phyloP scores from a whole-genome alignment of 2,888 invertebrate genomes.

The Carcina quercana region DNA sequence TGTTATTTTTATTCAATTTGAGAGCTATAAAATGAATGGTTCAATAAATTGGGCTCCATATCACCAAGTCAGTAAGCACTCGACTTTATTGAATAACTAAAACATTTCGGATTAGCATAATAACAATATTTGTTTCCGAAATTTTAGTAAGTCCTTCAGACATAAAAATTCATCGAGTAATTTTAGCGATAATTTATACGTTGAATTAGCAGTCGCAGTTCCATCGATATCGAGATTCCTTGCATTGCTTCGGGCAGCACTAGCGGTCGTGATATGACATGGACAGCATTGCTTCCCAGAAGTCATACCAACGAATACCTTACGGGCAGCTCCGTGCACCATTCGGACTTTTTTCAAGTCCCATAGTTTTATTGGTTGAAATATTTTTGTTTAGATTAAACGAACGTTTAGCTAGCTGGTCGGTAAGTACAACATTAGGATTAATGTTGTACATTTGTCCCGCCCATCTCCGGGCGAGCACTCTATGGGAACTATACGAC shows the following conservation, averaged over 20 bases:
- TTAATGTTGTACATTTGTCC: constrained; percentile 67
- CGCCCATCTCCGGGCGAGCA: constrained; percentile 41
- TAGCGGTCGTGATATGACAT: constrained; percentile 68
- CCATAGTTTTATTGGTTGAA: constrained; percentile 68
- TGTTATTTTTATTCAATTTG: too few relatives aligned
- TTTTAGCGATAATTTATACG: background rate
- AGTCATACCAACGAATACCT: constrained; percentile 66
- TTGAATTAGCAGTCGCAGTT: background rate
- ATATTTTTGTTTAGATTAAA: constrained; percentile 72
- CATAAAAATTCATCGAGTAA: too few relatives aligned
- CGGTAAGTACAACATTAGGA: constrained; percentile 61
- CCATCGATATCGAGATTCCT: constrained; percentile 24
- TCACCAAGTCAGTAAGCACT: too few relatives aligned
- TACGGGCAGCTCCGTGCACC: constrained; percentile 52
- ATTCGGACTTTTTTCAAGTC: constrained; percentile 48
- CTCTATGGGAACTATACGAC: constrained; percentile 39
- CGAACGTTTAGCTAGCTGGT: constrained; percentile 58
- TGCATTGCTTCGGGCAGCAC: constrained; percentile 31
- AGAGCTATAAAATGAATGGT: too few relatives aligned
- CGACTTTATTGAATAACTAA: too few relatives aligned
- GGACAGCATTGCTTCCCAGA: constrained; percentile 64
- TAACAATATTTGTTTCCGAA: too few relatives aligned
- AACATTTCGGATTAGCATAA: too few relatives aligned
- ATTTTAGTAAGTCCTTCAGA: too few relatives aligned
- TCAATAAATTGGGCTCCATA: too few relatives aligned